A percentile compares a stretch with the other conserved stretches of the same genome.
phyloP scores from a whole-genome alignment of 2,797 vertebrate species.

The Girardinus metallicus region DNA sequence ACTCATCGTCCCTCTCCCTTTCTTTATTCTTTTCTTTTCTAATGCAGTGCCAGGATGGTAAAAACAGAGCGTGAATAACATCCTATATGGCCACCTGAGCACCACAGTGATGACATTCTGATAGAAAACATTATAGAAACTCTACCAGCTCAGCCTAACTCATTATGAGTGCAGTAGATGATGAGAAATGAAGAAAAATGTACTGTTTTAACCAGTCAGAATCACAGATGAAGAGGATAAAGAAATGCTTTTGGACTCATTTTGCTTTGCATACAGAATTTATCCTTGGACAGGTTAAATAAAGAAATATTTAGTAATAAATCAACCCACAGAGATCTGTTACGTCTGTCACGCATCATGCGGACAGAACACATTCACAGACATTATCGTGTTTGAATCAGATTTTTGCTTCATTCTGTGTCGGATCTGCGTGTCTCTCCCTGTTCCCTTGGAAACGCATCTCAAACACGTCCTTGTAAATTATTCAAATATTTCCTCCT shows the following conservation, averaged over 20 bases:
- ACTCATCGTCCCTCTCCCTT: not conserved
- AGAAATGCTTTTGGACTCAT: not conserved
- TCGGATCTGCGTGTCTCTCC: slow-evolving; percentile 30
- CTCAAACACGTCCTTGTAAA: slow-evolving; percentile 64
- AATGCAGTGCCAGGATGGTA: not conserved
- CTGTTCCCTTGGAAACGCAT: slow-evolving; percentile 76
- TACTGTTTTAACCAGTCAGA: not conserved
- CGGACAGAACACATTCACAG: slow-evolving; percentile 61
- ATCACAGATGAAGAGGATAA: slow-evolving; percentile 3
- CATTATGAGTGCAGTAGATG: not conserved
- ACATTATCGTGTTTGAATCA: slow-evolving; percentile 62
- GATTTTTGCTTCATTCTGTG: slow-evolving; percentile 55
- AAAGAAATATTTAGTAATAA: slow-evolving; percentile 17
- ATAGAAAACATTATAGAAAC: not conserved
- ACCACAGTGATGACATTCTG: not conserved
- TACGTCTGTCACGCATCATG: slow-evolving; percentile 27
- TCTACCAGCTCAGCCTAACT: not conserved
- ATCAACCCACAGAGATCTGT: slow-evolving; percentile 27
- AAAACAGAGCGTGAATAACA: too few relatives aligned
- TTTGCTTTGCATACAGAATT: slow-evolving; percentile 20
- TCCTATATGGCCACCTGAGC: not conserved
- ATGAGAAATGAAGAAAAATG: not conserved
- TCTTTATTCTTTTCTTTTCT: not conserved
- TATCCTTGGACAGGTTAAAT: slow-evolving; percentile 18
- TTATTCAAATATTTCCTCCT: slow-evolving; percentile 73